Base-by-base conservation (phyloP, 1,140 invertebrate species). In the Mycetomoellerius zeteki region DNA sequence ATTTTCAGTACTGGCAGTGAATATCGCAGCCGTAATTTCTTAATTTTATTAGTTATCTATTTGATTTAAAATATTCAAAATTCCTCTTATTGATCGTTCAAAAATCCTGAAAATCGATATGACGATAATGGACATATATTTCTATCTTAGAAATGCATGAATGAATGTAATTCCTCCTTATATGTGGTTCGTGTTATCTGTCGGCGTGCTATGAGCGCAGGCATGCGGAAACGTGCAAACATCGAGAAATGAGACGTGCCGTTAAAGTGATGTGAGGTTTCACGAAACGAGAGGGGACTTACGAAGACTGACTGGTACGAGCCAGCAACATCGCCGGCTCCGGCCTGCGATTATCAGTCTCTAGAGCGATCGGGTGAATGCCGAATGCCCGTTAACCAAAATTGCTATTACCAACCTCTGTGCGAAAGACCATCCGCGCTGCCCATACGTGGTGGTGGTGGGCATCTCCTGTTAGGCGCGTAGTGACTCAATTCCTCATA, bases 401-500 rank as follows among this genome's bases (percentile, higher is more conserved):
- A 88, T 71, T 90, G 52, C 80, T 86, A 30, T 89, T 94, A 95
- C 95, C 94, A 95, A 95, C 95, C 95, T 95, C 94, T 94, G 88
- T 94, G 94, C 78, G 94, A 82, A 52, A 95, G 91, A 86, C 92
- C 94, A 30, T 95, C 95, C 52, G 92, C 92, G 93, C 94, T 93
- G 92, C 92, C 94, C 91, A 95, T 94, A 82, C 92, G 96, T 71
- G 95, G 94, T 91, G 96, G 96, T 58, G 96, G 96, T n/a, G 95
- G 95, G 87, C 96, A 96, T 91, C 95, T 95, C 92, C 95, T 95
- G 88, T 94, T 96, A 73, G 95, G 96, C 82, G 93, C 94, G 95
- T 96, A 96, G 91, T 96, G 96, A 93, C 96, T 96, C 92, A 98
- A 96, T 95, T 98, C 98, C 96, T 98, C 98, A 95, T 98, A 98